Evolutionary conservation across 2,888 invertebrate genomes (phyloP), one percentile per base, ranked within the genome.

Genomic region (Frankliniella fusca): DNA sequence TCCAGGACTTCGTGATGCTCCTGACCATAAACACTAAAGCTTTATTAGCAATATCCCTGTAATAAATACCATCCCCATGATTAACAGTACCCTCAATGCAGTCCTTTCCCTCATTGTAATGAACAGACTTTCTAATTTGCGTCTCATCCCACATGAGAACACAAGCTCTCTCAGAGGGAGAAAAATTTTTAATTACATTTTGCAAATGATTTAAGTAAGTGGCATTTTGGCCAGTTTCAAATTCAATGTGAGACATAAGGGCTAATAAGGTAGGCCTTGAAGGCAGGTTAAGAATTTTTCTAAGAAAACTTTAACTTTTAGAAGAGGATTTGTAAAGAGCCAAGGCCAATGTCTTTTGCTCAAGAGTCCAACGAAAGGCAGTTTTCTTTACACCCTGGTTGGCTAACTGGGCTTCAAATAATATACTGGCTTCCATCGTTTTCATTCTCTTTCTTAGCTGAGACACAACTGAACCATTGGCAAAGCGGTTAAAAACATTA

Each of bases 101-200:
- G 65, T 65, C 65, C 20, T 65, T 20, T 7, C 20, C 15, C 65
- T 65, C 65, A 65, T 15, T 10, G 20, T 65, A 65, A 18, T 11
- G 20, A 20, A 65, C 7, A 7, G 7, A 7, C 65, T 20, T 10
- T 20, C 20, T 65, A 20, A 65, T 65, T 65, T 10, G 15, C 7
- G 20, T 20, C 65, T 65, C 65, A 65, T 65, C 65, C 65, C 65
- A 65, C 65, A 65, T 65, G 15, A 65, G n/a, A n/a, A 65, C 65
- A 65, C 65, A 65, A 65, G 65, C 65, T 20, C 20, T 10, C 7
- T 65, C 65, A 7, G 15, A 7, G 7, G 11, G 7, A 10, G 15
- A 7, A 10, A 65, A 7, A 18, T 65, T 65, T 18, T 20, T 65
- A 11, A 65, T 20, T 18, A 65, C 65, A 15, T 20, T 65, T 20